Evolutionary conservation across 2,888 invertebrate genomes (phyloP).

Genomic region (Cryptocephalus moraei): DNA sequence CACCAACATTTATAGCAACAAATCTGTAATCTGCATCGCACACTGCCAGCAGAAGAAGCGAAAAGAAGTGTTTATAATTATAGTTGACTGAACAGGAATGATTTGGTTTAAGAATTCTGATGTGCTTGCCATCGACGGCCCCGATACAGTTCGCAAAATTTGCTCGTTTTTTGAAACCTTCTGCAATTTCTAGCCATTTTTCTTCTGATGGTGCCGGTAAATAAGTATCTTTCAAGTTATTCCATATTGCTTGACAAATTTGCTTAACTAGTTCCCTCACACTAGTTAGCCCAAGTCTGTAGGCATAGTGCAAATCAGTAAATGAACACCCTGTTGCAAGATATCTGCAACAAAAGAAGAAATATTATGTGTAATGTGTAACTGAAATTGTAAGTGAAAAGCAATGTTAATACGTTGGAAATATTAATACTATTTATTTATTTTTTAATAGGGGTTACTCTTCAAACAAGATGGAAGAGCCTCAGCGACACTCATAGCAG

Average conservation of each 20-base stretch:
- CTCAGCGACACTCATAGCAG: too few relatives aligned
- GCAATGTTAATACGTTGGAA: too few relatives aligned
- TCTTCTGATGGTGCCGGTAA: conserved; percentile 5
- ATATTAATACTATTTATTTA: too few relatives aligned
- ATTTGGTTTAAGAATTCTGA: conserved; percentile 16
- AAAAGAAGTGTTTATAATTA: conserved; percentile 19
- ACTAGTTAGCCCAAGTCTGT: conserved; percentile 1
- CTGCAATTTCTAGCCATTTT: conserved; percentile 13
- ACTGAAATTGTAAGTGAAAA: too few relatives aligned
- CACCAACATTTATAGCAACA: conserved; percentile 19
- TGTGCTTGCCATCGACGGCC: conserved; percentile 23
- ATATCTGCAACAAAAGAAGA: too few relatives aligned
- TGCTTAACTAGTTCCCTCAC: conserved; percentile 2
- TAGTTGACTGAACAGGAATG: not conserved
- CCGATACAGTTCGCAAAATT: conserved; percentile 25
- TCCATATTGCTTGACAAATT: conserved; percentile 5
- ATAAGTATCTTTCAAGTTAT: conserved; percentile 1
- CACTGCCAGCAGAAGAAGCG: too few relatives aligned
- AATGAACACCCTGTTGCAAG: conserved; percentile 1
- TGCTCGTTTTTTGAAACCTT: conserved; percentile 18
- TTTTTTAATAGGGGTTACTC: too few relatives aligned
- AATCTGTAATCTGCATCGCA: conserved; percentile 22
- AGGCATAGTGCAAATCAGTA: conserved; percentile 1
- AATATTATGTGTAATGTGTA: too few relatives aligned
- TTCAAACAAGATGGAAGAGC: too few relatives aligned